phyloP scores from a whole-genome alignment of 2,113 vertebrate species.

The Coreoperca whiteheadi region DNA sequence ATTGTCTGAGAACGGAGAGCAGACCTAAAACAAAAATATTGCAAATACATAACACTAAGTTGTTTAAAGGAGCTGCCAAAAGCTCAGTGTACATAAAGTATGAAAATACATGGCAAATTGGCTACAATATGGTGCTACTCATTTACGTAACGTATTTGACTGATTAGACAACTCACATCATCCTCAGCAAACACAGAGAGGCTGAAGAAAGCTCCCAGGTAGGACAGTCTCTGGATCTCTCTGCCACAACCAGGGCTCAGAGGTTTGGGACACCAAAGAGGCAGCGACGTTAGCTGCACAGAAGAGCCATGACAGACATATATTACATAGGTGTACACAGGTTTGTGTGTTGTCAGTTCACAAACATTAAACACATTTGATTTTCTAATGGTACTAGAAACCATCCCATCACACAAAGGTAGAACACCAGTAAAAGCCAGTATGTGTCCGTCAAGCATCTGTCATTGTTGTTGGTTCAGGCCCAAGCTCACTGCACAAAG shows the following conservation, averaged over 20 bases:
- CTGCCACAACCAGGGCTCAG: conserved; percentile 93
- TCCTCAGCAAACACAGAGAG: conserved; percentile 98
- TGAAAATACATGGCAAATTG: not conserved
- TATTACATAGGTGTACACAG: not conserved
- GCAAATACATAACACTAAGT: no score
- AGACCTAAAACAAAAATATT: no score
- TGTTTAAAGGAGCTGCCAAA: no score
- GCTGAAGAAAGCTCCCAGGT: conserved; percentile 94
- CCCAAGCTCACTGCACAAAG: no score
- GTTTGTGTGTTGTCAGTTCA: not conserved
- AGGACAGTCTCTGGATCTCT: conserved; percentile 96
- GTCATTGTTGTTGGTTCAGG: no score
- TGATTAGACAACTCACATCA: conserved; percentile 89
- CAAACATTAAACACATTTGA: not conserved
- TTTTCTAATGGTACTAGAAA: not conserved
- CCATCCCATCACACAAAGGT: not conserved
- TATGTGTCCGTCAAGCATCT: not conserved
- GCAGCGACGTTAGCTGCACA: conserved; percentile 89
- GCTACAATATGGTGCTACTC: not conserved
- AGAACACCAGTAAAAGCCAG: not conserved
- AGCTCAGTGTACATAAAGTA: no score
- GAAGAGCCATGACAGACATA: conserved; percentile 8
- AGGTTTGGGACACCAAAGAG: conserved; percentile 94
- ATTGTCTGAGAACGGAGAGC: not conserved
- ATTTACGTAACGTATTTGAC: not conserved